Evolutionary conservation across 2,888 invertebrate species (phyloP).

Genomic region (Hofmannophila pseudospretella): DNA sequence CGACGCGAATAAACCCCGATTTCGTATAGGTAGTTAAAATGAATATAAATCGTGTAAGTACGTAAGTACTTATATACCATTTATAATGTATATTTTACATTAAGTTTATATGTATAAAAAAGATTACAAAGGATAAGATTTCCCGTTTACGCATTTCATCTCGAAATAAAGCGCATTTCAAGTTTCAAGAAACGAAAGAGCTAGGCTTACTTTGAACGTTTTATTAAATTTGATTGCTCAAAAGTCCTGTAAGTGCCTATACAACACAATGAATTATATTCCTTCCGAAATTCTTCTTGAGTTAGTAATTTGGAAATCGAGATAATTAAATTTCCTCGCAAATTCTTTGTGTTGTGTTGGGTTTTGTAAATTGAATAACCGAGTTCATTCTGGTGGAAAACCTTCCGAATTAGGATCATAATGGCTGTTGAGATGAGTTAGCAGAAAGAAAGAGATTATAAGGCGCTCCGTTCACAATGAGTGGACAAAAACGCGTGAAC

Average conservation of each 20-base stretch:
- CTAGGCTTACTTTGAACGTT: neutral
- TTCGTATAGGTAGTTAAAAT: no score
- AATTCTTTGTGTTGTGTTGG: constrained; percentile 2
- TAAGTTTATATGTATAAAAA: no score
- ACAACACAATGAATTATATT: constrained; percentile 1
- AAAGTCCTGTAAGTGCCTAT: neutral
- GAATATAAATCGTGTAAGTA: no score
- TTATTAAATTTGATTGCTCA: neutral
- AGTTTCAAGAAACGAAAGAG: no score
- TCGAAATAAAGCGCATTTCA: no score
- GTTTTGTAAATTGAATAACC: constrained; percentile 3
- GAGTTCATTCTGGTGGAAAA: constrained; percentile 1
- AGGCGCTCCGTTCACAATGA: constrained; percentile 7
- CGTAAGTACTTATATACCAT: no score
- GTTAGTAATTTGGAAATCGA: constrained; percentile 1
- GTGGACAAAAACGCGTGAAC: constrained; percentile 17
- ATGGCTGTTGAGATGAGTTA: constrained; percentile 8
- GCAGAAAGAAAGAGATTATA: constrained; percentile 6
- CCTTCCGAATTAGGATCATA: constrained; percentile 3
- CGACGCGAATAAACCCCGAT: no score
- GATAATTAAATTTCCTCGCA: constrained; percentile 5
- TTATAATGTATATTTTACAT: no score
- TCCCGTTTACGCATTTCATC: no score
- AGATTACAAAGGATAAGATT: no score
- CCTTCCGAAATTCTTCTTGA: constrained; percentile 1